Percentiles rank a stretch among this genome's conserved stretches.
Evolutionary conservation across 2,113 vertebrate genomes (phyloP).

Genomic region (Spea multiplicata): DNA sequence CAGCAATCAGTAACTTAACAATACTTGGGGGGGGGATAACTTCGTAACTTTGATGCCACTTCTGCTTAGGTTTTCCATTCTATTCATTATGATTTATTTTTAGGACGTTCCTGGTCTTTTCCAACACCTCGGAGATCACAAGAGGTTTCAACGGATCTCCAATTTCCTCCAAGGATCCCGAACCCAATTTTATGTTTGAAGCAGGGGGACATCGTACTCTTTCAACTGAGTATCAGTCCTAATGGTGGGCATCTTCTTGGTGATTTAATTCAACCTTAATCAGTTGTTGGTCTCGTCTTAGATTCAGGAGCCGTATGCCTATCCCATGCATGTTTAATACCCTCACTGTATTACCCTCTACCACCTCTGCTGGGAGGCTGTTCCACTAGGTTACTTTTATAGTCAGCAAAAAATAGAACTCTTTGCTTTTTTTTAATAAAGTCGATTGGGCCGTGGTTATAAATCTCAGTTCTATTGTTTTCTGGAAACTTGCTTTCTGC

Average conservation of each 20-base stretch:
- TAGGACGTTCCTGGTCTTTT: constrained; percentile 50
- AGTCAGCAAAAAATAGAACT: neutral
- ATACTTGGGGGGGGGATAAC: no score
- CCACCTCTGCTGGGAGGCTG: no score
- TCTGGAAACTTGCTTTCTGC: neutral
- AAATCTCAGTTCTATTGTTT: neutral
- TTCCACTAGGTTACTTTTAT: neutral
- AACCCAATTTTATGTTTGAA: constrained; percentile 83
- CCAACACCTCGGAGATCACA: neutral
- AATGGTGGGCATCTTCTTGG: constrained; percentile 63
- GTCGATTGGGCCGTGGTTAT: neutral
- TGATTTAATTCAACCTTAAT: neutral
- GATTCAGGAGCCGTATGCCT: no score
- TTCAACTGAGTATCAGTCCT: constrained; percentile 76
- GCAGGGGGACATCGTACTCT: constrained; percentile 77
- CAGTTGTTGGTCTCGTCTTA: no score
- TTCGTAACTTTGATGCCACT: no score
- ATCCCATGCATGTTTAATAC: no score
- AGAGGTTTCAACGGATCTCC: neutral
- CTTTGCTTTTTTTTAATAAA: neutral
- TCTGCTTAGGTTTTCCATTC: neutral
- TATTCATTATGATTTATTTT: neutral
- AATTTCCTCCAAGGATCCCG: constrained; percentile 66
- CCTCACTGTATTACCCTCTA: no score
- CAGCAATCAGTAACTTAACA: no score